Evolutionary conservation across 2,888 invertebrate species (phyloP).

Genomic region (Resseliella maxima): DNA sequence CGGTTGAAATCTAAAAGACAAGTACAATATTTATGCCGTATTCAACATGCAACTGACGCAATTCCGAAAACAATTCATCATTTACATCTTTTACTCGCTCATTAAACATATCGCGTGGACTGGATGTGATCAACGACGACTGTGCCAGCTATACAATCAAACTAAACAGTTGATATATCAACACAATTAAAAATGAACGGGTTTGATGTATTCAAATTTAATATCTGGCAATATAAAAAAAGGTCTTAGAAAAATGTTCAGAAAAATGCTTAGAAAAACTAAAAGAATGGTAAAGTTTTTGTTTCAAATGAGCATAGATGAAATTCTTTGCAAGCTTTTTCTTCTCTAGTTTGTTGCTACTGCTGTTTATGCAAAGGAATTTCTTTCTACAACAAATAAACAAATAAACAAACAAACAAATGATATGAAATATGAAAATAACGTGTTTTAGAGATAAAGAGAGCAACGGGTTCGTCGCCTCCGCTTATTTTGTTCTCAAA

Average conservation of each 20-base stretch:
- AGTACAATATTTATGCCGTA: background rate
- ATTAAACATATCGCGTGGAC: slow-evolving; percentile 26
- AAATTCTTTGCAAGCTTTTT: background rate
- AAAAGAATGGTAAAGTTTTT: background rate
- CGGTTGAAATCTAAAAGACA: background rate
- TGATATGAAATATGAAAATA: background rate
- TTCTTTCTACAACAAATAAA: background rate
- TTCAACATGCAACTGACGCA: background rate
- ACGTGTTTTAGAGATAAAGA: background rate
- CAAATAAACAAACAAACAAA: no score
- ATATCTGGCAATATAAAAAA: background rate
- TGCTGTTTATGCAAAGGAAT: background rate
- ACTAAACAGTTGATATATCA: background rate
- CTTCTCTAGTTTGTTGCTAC: background rate
- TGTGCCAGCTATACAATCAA: no score
- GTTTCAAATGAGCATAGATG: background rate
- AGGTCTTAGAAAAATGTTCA: background rate
- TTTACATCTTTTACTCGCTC: slow-evolving; percentile 13
- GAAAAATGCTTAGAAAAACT: background rate
- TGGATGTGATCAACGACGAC: background rate
- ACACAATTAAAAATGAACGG: slow-evolving; percentile 11
- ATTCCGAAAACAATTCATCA: slow-evolving; percentile 52
- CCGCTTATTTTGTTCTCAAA: background rate
- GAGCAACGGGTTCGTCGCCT: slow-evolving; percentile 17
- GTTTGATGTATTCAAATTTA: slow-evolving; percentile 5